Percentiles rank a stretch among this genome's conserved stretches.
phyloP scores from a whole-genome alignment of 23 tunicate genomes.

The Diplosoma virens region DNA sequence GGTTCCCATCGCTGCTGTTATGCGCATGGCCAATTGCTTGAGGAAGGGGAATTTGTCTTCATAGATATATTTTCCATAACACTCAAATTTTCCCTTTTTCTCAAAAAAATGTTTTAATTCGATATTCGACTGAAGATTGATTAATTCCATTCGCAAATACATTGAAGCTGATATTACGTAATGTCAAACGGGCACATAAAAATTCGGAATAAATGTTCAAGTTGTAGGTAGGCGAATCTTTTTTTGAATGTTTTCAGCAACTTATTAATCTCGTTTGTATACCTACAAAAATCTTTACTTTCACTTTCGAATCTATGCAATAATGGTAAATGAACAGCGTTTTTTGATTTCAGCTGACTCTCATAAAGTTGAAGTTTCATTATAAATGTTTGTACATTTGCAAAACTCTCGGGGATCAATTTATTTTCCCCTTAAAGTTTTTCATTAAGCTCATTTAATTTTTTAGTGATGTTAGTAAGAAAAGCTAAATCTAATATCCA shows the following conservation, averaged over 20 bases:
- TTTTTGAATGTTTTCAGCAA: conserved; percentile 20
- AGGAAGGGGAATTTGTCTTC: no score
- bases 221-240: conserved; percentile 1
- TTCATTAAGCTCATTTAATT: neutral
- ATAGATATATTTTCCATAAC: no score
- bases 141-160: neutral
- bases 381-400: conserved; percentile 1
- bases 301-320: conserved; percentile 9
- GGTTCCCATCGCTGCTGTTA: no score
- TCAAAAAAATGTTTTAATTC: neutral
- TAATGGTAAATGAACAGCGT: conserved; percentile 18
- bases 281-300: neutral
- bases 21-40: no score
- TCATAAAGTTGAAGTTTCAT: conserved; percentile 14
- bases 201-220: neutral
- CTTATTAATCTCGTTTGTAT: neutral
- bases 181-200: conserved; percentile 12
- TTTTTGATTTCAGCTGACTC: conserved; percentile 8
- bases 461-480: conserved; percentile 1
- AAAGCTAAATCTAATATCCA: conserved; percentile 13
- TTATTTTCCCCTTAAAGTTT: conserved; percentile 1
- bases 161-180: neutral
- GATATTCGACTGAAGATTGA: conserved; percentile 5
- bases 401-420: conserved; percentile 4
- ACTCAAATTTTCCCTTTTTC: no score